These are phyloP conservation scores for Hemithea aestivaria DNA, from an alignment of 2,888 invertebrate genomes.

Conservation along the genomic window DNA sequence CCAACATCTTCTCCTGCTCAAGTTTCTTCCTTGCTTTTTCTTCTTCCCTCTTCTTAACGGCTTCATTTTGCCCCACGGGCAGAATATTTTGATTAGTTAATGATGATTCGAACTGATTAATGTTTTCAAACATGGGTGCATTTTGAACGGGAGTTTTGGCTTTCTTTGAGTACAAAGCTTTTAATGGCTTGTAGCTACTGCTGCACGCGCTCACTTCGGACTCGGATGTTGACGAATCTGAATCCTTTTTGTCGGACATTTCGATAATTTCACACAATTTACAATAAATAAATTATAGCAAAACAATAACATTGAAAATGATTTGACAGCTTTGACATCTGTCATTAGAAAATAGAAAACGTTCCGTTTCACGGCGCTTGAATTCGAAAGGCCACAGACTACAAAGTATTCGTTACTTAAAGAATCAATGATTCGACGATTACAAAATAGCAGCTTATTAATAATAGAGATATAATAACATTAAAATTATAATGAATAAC, in stretches of 20 bases:
- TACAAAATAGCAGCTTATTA: no score
- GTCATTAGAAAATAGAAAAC: no score
- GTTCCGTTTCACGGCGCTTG: slow-evolving; percentile 31
- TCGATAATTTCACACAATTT: slow-evolving; percentile 7
- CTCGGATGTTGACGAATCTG: slow-evolving; percentile 63
- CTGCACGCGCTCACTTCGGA: slow-evolving; percentile 63
- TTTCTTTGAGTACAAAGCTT: slow-evolving; percentile 82
- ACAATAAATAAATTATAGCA: slow-evolving; percentile 8
- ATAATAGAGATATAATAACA: no score
- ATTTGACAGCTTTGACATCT: no score
- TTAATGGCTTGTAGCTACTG: slow-evolving; percentile 83
- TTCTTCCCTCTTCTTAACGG: slow-evolving; percentile 51
- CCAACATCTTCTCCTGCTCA: slow-evolving; percentile 42
- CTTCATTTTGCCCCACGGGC: slow-evolving; percentile 47
- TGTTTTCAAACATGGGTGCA: slow-evolving; percentile 83
- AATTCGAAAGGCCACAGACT: no score
- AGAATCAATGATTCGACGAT: no score
- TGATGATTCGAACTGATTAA: slow-evolving; percentile 78
- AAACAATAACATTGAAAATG: background rate
- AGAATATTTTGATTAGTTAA: slow-evolving; percentile 37
- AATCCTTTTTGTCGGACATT: slow-evolving; percentile 50
- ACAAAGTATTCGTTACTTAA: no score
- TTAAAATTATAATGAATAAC: no score
- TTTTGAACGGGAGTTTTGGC: slow-evolving; percentile 73
- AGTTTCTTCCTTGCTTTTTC: slow-evolving; percentile 45